Base-by-base conservation (phyloP, 2,113 vertebrate genomes). In the Barbus barbus region DNA sequence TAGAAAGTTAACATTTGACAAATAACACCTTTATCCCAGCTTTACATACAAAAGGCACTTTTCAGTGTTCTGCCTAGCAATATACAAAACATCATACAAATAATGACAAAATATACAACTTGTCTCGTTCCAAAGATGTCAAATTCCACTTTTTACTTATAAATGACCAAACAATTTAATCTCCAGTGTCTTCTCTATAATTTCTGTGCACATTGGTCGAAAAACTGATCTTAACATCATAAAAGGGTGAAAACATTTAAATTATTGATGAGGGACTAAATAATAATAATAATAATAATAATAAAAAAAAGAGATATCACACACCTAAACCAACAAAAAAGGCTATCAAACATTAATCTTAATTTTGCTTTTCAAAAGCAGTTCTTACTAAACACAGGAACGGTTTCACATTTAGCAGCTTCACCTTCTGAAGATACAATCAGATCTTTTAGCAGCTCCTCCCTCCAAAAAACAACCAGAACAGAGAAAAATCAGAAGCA, bases 1-100 rank as follows among this genome's bases (percentile, higher is more conserved):
- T 89, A 87, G 86, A 85, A 91, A 92, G 89, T 88, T 81, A 90
- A 88, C 86, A 89, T 91, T 93, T 86, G 93, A 93, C 91, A 94
- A 93, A 93, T 85, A 83, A 85, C 87, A 89, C 86, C 83, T 87
- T 86, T 91, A 87, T 83, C 78, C 85, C 85, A 80, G 87, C 82
- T 90, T 73, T 44, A 92, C 90, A 89, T 92, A 95, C 88, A 95
- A 95, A 95, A 95, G 94, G 94, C 95, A 95, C 94, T 92, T 87
- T 86, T 91, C 83, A 91, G 88, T 86, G 86, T 83, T 92, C 84
- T 85, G 87, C 85, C 86, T 87, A 87, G 51, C 63, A 78, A 88
- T 86, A 86, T 92, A 93, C 51, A 90, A 91, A 91, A 91, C 48
- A 87, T 74, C n/a, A 83, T 82, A 81, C 72, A 14, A 90, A 87